Percentiles rank a stretch among this genome's conserved stretches.
phyloP scores from a whole-genome alignment of 2,113 vertebrate species.

The Monopterus albus region DNA sequence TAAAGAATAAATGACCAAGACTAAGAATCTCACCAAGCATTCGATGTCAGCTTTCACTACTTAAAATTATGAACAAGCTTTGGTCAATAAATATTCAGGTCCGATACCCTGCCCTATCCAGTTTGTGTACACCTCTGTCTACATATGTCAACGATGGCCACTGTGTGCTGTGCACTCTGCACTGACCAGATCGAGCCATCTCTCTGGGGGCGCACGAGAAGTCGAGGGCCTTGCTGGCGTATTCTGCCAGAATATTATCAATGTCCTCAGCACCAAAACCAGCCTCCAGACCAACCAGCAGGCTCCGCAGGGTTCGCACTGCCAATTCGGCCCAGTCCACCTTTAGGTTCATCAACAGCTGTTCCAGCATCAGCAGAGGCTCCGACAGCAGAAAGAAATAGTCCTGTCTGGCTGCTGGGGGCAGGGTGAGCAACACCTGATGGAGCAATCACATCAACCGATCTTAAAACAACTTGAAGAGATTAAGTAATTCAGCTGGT shows the following conservation, averaged over 20 bases:
- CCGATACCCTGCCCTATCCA: neutral
- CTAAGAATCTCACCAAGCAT: neutral
- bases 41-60: neutral
- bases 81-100: neutral
- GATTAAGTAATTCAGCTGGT: neutral
- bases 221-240: conserved; percentile 91
- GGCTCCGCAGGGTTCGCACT: conserved; percentile 85
- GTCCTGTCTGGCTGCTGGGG: conserved; percentile 85
- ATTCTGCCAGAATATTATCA: conserved; percentile 88
- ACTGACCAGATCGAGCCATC: conserved; percentile 87
- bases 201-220: conserved; percentile 90
- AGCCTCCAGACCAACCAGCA: conserved; percentile 85
- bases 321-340: conserved; percentile 92
- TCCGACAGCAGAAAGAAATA: conserved; percentile 90
- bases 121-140: neutral
- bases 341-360: conserved; percentile 98
- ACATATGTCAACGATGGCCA: too few species aligned
- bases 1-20: too few species aligned
- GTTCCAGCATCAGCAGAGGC: conserved; percentile 94
- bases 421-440: conserved; percentile 91
- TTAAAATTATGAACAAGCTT: neutral
- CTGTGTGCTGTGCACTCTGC: neutral
- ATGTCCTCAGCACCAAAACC: conserved; percentile 86
- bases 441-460: conserved; percentile 1
- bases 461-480: neutral